These are phyloP conservation scores for Tylochromis polylepis DNA, from an alignment of 2,113 vertebrate species.

Conservation along the genomic window DNA sequence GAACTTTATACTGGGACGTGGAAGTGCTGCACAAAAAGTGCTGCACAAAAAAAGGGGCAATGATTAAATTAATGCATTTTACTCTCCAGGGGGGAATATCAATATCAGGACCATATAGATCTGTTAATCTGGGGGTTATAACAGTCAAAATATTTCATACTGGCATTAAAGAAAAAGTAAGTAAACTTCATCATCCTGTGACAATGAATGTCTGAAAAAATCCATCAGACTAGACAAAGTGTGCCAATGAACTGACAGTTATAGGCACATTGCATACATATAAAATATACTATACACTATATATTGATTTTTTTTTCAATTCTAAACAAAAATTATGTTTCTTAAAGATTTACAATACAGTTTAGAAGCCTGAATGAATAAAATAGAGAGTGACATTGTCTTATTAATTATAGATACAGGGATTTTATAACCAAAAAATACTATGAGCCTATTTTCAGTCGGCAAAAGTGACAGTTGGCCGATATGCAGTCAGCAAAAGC, in stretches of 20 bases:
- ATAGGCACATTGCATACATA: neutral
- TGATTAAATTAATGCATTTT: neutral
- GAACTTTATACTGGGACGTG: neutral
- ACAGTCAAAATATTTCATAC: neutral
- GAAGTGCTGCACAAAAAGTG: neutral
- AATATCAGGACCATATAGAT: neutral
- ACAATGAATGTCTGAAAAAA: neutral
- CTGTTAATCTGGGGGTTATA: neutral
- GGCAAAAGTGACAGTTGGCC: neutral
- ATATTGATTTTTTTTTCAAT: neutral
- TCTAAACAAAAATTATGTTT: neutral
- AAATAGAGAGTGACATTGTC: neutral
- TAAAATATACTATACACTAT: neutral
- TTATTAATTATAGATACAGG: neutral
- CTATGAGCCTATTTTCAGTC: neutral
- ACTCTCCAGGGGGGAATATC: neutral
- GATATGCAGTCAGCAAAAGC: fast-evolving
- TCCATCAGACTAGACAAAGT: neutral
- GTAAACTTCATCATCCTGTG: neutral
- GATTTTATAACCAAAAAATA: neutral
- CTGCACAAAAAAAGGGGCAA: neutral
- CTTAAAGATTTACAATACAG: neutral
- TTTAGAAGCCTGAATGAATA: neutral
- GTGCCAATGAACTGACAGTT: neutral
- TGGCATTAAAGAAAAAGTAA: neutral